Base-by-base conservation (phyloP, 2,888 invertebrate species). In the Drosophila eohydei region DNA sequence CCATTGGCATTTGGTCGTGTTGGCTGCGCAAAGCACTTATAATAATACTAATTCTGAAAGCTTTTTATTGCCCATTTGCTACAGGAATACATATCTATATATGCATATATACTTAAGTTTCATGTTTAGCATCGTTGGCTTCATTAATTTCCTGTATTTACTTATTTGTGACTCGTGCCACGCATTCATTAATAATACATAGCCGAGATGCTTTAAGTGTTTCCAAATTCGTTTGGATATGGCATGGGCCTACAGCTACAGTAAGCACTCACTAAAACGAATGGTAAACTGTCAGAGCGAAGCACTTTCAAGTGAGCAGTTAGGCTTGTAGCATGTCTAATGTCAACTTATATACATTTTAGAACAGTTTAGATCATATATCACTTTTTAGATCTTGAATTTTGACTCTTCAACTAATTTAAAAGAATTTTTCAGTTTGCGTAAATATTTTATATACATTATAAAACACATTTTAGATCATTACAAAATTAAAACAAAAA, bases 91-190 rank as follows among this genome's bases (percentile, higher is more conserved):
- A 44, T n/a, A 59, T 30, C 28, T 30, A 43, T n/a, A 58, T 55
- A 54, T 60, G 40, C 50, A 51, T 32, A 40, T 38, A 36, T 43
- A 48, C 12, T 14, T 32, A 11, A 5, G 36, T 44, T 28, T 46
- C 36, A 56, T 56, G 43, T 56, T 50, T 50, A 50, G 43, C 41
- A 55, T 38, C 36, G 21, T 28, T 14, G 51, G 44, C 46, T 62
- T 61, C 76, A 54, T 76, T 70, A 58, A 57, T 85, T 85, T 85
- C 78, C 85, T 87, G 85, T 78, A 77, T 83, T 79, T 80, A 71
- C 83, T 71, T 74, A 72, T 86, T 74, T 71, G 74, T 55, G 58
- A 65, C 70, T 60, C 56, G 72, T 77, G 80, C 67, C 80, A 43
- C 30, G 56, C 40, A 48, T 78, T 80, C 79, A 74, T 85, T 82